Evolutionary conservation across 2,113 vertebrate species (phyloP), one percentile per base, ranked within the genome.

Genomic region (Oenanthe melanoleuca): DNA sequence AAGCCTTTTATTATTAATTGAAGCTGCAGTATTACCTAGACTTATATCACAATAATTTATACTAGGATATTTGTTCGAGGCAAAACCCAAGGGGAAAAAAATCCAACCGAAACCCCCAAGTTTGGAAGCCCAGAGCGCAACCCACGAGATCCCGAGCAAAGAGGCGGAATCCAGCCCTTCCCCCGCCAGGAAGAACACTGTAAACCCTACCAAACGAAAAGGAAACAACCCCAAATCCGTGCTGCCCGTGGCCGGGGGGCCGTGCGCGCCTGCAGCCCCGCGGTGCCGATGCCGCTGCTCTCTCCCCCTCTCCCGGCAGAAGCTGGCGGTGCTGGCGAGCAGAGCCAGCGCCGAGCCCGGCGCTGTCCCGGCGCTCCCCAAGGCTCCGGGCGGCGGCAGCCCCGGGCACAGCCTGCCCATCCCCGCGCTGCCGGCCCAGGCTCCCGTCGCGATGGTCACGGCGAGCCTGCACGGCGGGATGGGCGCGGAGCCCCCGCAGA

Each of bases 371-470:
- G 71, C 97, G 6, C 98, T 98, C 96, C 98, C 98, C 95, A 98
- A 97, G 94, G 97, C 98, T 74, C 93, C 98, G 83, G 94, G 95
- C 61, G 56, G 81, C 29, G 60, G 85, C 15, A 79, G 81, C 78
- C 28, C 71, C 66, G 33, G 67, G 28, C 28, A 55, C 28, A 19
- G 17, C 52, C 45, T 47, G 45, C 45, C 21, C 45, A 11, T 47
- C 45, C 97, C 88, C 98, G 98, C 97, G 89, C 97, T 52, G 47
- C 47, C 22, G 47, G 47, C 21, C 45, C 45, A 21, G 45, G 45
- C 45, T 21, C 98, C 98, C 91, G 97, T 98, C 95, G 98, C 98
- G 96, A 98, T 98, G 98, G 98, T 98, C 96, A 98, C 98, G 8
- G 98, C 98, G 91, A 98, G 98, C 96, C 97, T 98, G 81, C 98